Evolutionary conservation across 2,888 invertebrate genomes (phyloP), one percentile per base, ranked within the genome.

Genomic region (Epicampocera succincta): DNA sequence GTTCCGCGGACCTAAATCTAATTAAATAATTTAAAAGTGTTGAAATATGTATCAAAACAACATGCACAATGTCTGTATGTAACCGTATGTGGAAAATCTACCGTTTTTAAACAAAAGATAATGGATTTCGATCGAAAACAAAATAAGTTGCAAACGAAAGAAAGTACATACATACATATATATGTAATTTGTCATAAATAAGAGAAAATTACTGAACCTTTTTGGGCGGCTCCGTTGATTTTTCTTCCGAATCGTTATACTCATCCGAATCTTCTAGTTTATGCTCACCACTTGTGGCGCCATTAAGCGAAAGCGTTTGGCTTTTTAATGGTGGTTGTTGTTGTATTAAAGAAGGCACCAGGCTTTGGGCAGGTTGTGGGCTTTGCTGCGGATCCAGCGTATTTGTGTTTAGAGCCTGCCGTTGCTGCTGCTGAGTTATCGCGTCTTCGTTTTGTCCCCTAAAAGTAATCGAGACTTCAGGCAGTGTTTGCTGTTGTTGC

Each of bases 141-240:
- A 33, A 6, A 33, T 6, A 5, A 33, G 1, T 4, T 33, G 33
- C 3, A 6, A 33, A 5, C 33, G 9, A 33, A 12, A n/a, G 40
- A 33, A 5, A 42, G 15, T n/a, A n/a, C n/a, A n/a, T n/a, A 9
- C n/a, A 21, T n/a, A n/a, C n/a, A n/a, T n/a, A n/a, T n/a, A n/a
- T n/a, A n/a, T n/a, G n/a, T n/a, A n/a, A 0, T 21, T 44, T 61
- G 21, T 44, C 25, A 3, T 21, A n/a, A 25, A 38, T 44, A 2
- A 19, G 11, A 42, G 21, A 0, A 50, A 9, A 38, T 19, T 2
- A 38, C 19, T 15, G 21, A 73, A 86, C 88, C 85, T 90, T 90
- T 60, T 89, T 91, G 2, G 90, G 87, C 13, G 87, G 85, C 69
- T 91, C 90, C 3, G 89, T 89, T 40, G 89, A 87, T 76, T 88